These are phyloP conservation scores for Aramus guarauna DNA, from an alignment of 2,113 vertebrate genomes.

Conservation along the genomic window DNA sequence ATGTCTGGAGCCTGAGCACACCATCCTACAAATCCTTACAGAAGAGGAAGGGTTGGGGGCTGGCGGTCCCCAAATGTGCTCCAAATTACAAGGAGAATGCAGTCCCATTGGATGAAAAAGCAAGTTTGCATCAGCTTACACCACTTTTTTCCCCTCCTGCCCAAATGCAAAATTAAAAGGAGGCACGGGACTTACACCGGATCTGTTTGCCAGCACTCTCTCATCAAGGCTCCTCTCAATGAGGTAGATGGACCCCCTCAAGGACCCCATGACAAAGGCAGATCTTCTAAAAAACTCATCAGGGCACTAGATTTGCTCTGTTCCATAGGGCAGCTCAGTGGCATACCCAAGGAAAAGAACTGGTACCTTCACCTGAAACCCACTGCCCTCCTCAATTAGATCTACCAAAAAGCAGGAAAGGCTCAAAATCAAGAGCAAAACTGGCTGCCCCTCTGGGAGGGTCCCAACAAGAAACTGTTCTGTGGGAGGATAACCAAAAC, in stretches of 20 bases:
- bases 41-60: not conserved
- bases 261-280: not conserved
- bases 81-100: not conserved
- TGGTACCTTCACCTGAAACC: not conserved
- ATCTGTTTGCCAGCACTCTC: not conserved
- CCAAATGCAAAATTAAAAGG: not conserved
- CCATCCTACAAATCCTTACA: not conserved
- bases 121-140: not conserved
- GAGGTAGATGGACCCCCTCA: not conserved
- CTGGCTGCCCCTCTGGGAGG: not conserved
- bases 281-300: not conserved
- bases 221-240: not conserved
- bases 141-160: not conserved
- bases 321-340: not conserved
- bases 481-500: not conserved
- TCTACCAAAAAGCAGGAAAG: not conserved
- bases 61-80: not conserved
- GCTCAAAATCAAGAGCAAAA: not conserved
- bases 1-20: not conserved
- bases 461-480: not conserved
- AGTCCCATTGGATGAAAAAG: not conserved
- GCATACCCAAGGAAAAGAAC: not conserved
- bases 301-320: not conserved
- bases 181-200: not conserved
- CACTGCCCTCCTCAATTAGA: not conserved